Evolutionary conservation across 2,888 invertebrate genomes (phyloP), one percentile per base, ranked within the genome.

Genomic region (Drosophila cognata): DNA sequence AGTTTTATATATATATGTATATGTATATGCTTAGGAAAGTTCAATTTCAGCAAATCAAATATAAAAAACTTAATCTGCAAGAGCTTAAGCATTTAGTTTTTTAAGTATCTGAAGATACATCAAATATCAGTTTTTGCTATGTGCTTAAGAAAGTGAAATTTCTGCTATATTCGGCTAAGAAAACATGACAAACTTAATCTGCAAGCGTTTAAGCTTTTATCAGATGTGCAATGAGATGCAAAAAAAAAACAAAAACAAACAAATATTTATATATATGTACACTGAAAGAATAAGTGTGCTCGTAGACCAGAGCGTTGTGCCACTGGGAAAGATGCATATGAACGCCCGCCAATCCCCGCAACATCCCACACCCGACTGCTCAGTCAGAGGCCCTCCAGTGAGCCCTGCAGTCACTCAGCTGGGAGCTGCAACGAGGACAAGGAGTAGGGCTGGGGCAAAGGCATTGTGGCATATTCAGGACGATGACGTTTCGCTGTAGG

Each of bases 401-500:
- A 25, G 55, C 55, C 59, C 71, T 59, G 55, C 35, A 62, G 73
- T 62, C 53, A 43, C 67, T 74, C 72, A 66, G 72, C 72, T 74
- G 72, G 36, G 50, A 63, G 74, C 55, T 59, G 29, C 51, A 59
- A 46, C 61, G 57, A 58, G 43, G 13, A 11, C 11, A 28, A 31
- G 36, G 36, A 46, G 21, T 4, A 29, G 13, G 35, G 21, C 18
- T 6, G 41, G 5, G 2, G 21, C 8, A 29, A 43, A n/a, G n/a
- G 25, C 11, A 7, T 51, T 51, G 51, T 35, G 56, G 56, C 60
- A 72, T 55, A 36, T 38, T n/a, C 73, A 84, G 84, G 84, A 84
- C 84, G 88, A 87, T 87, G 84, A 84, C 84, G 88, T 82, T 80
- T 71, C 60, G 68, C 53, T 74, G 18, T 55, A 59, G 81, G 72